Base-by-base conservation (phyloP, 2,113 vertebrate species). In the human region DNA sequence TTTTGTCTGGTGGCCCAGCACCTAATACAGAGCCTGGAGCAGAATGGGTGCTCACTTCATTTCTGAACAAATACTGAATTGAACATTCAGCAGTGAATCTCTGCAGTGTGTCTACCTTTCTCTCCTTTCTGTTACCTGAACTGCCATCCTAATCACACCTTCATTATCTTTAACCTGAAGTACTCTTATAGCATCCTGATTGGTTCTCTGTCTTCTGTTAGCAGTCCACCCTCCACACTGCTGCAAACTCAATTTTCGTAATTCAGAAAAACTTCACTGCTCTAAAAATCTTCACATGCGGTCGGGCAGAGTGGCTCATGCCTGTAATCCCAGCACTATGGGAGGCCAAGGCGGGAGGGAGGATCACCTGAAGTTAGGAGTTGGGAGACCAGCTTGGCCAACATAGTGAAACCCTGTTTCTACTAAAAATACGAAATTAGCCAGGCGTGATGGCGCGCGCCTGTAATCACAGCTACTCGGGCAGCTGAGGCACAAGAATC, bases 371-470 rank as follows among this genome's bases (percentile, higher is more conserved):
- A 64, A 13, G 27, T 64, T 11, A 64, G 61, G 30, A 64, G 61
- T 64, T 64, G 27, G 61, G 27, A 64, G 12, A 32, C 27, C 61
- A 64, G 12, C 61, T 27, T 32, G 61, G 61, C 12, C 12, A 30
- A 64, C 61, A 14, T 14, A 30, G 61, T 64, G 61, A 64, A 64
- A 64, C 12, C 27, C 30, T 64, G 27, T 14, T 64, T 64, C 27
- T 64, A 64, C 27, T 64, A 32, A 64, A 64, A 64, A 32, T 64
- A 64, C 2, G 6, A 64, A 14, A 64, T 64, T 64, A 64, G 27
- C 12, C 30, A 13, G 61, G 27, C 0, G 5, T 32, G 27, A 27
- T 64, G 61, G 27, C 5, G 1, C 2, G 6, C 61, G 0, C 61
- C 61, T 14, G 27, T 64, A 64, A 30, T 64, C 27, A 27, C 61